A percentile compares a stretch with the other conserved stretches of the same genome.
phyloP scores from a whole-genome alignment of 2,797 vertebrate genomes.

The Urophycis tenuis region DNA sequence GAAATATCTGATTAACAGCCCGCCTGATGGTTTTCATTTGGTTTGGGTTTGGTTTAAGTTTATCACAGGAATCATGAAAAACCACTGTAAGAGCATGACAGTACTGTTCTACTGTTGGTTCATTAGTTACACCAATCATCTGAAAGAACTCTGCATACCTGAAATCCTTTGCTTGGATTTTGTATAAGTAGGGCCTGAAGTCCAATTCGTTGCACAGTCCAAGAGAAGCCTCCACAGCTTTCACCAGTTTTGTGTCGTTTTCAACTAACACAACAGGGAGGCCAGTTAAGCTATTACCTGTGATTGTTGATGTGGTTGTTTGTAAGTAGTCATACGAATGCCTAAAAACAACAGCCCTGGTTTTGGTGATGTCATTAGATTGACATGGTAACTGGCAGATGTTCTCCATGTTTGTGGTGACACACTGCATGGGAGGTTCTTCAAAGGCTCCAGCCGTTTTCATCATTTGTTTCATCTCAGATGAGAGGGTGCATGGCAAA shows the following conservation, averaged over 20 bases:
- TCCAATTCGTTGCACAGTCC: not conserved
- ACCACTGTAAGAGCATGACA: slow-evolving; percentile 62
- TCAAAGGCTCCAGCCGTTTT: slow-evolving; percentile 51
- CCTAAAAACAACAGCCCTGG: slow-evolving; percentile 55
- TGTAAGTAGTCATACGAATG: slow-evolving; percentile 53
- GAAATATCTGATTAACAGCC: slow-evolving; percentile 60
- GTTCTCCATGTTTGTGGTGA: slow-evolving; percentile 63
- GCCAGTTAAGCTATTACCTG: slow-evolving; percentile 34
- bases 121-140: slow-evolving; percentile 52
- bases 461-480: slow-evolving; percentile 6
- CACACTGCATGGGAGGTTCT: slow-evolving; percentile 44
- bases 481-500: not conserved
- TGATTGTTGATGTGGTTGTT: slow-evolving; percentile 24
- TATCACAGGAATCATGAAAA: slow-evolving; percentile 52
- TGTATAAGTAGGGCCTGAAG: slow-evolving; percentile 67
- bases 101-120: slow-evolving; percentile 58
- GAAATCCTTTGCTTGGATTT: slow-evolving; percentile 15
- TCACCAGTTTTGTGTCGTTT: slow-evolving; percentile 54
- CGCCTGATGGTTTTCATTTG: slow-evolving; percentile 52
- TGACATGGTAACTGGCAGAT: slow-evolving; percentile 57
- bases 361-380: slow-evolving; percentile 25
- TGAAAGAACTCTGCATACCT: slow-evolving; percentile 54
- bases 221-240: slow-evolving; percentile 33
- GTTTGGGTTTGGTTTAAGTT: slow-evolving; percentile 53
- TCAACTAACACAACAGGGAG: slow-evolving; percentile 68